Conservation (phyloP, 2,888 invertebrate genomes). For the Limnephilus auricula region DNA sequence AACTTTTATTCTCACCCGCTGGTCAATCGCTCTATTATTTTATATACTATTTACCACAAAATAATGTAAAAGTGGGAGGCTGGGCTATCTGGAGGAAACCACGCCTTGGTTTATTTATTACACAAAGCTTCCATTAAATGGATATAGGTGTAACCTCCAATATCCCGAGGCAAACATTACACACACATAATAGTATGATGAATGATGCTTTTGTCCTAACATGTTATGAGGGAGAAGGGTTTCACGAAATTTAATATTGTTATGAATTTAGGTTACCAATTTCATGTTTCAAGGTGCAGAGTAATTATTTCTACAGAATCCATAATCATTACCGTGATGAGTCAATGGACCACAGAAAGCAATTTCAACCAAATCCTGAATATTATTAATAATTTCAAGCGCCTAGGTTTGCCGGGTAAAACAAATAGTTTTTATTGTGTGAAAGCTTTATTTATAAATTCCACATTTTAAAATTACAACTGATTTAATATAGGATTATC, state of each 20-base stretch:
- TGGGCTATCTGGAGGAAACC: background rate
- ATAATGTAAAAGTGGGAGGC: background rate
- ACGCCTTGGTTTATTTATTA: background rate
- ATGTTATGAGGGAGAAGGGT: background rate
- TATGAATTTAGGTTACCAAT: background rate
- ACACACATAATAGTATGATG: background rate
- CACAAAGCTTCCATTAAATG: background rate
- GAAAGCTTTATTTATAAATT: background rate
- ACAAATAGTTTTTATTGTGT: background rate
- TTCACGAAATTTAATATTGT: background rate
- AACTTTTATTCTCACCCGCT: too few relatives aligned
- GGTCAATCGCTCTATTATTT: too few relatives aligned
- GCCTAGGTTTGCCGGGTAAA: background rate
- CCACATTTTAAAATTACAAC: too few relatives aligned
- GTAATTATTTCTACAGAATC: background rate
- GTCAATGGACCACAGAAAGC: background rate
- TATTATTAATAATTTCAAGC: background rate
- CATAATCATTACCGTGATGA: background rate
- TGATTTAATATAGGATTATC: background rate
- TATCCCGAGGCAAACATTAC: background rate
- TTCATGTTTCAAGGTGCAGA: background rate
- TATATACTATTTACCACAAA: background rate
- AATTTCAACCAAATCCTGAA: background rate
- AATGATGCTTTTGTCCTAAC: background rate
- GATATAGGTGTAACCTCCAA: background rate